phyloP scores from a whole-genome alignment of 1,140 invertebrate species.

The Cyphomyrmex costatus region DNA sequence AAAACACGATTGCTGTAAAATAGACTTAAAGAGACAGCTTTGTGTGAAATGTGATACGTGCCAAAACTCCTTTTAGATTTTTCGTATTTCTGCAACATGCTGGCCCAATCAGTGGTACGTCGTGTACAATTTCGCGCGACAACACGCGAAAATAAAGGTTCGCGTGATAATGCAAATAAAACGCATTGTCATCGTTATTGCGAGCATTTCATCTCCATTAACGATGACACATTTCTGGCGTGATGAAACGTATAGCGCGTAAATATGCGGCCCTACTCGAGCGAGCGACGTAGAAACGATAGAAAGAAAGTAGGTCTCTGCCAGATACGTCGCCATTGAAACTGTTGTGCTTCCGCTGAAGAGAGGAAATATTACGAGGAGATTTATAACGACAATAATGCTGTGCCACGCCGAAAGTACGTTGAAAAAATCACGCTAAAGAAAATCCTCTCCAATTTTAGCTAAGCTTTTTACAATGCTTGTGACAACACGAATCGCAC shows the following conservation, averaged over 20 bases:
- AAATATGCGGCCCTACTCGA: conserved; percentile 69
- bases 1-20: background rate
- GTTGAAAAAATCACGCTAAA: conserved; percentile 7
- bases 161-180: conserved; percentile 67
- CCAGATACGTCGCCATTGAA: conserved; percentile 68
- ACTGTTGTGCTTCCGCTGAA: conserved; percentile 66
- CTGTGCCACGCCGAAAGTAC: background rate
- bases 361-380: conserved; percentile 43
- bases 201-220: conserved; percentile 81
- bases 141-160: conserved; percentile 65
- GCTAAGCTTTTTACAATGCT: conserved; percentile 9
- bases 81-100: conserved; percentile 6
- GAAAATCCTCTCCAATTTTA: conserved; percentile 19
- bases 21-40: background rate
- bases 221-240: conserved; percentile 75
- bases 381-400: conserved; percentile 49
- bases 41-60: background rate
- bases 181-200: conserved; percentile 80
- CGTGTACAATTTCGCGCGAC: conserved; percentile 33
- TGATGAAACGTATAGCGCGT: conserved; percentile 69
- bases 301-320: conserved; percentile 74
- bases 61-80: background rate
- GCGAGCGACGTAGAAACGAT: conserved; percentile 39
- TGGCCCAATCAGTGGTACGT: background rate
- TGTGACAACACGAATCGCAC: background rate